phyloP scores from a whole-genome alignment of 2,888 invertebrate genomes.

The Sinotaia quadrata region DNA sequence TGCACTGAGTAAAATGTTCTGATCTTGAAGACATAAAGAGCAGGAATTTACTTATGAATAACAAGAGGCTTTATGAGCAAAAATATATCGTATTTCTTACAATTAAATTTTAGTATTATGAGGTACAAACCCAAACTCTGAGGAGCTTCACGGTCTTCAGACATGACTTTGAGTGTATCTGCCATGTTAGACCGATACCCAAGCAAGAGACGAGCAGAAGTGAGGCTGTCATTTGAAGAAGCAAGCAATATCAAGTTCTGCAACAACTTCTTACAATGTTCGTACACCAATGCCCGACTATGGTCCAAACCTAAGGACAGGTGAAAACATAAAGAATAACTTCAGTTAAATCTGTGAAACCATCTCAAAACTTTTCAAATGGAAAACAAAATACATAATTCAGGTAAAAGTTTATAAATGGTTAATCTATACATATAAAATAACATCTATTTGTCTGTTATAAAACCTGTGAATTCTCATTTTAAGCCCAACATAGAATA shows the following conservation, averaged over 20 bases:
- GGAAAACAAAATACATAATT: no score
- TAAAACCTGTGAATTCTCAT: no score
- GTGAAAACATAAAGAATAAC: not conserved
- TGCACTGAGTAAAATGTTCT: not conserved
- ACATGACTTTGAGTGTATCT: conserved; percentile 60
- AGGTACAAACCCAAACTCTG: conserved; percentile 33
- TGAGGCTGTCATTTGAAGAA: conserved; percentile 58
- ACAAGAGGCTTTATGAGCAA: no score
- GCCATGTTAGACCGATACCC: conserved; percentile 57
- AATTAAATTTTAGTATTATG: no score
- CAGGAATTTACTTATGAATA: not conserved
- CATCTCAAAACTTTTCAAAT: no score
- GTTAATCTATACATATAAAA: no score
- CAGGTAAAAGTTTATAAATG: no score
- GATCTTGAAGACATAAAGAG: not conserved
- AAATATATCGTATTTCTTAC: no score
- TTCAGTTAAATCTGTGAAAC: no score
- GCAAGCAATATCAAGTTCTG: conserved; percentile 85
- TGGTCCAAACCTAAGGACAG: conserved; percentile 85
- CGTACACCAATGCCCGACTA: conserved; percentile 86
- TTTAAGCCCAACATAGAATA: no score
- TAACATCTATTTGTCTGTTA: no score
- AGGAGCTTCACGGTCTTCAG: conserved; percentile 58
- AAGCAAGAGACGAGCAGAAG: conserved; percentile 76
- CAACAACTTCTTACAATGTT: conserved; percentile 93